phyloP scores from a whole-genome alignment of 2,797 vertebrate genomes.

The Enteromius anoplus region DNA sequence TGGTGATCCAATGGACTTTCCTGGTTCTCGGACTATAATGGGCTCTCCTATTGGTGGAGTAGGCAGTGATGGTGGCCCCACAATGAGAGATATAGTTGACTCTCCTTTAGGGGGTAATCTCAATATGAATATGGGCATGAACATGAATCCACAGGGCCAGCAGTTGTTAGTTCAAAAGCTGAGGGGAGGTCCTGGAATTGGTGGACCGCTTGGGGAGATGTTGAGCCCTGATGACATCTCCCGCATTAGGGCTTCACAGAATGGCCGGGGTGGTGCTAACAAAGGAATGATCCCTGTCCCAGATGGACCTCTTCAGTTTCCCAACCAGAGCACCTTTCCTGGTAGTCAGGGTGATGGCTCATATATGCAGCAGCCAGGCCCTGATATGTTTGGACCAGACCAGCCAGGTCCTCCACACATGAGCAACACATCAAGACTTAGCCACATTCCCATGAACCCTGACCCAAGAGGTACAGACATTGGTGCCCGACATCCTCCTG shows the following conservation, averaged over 20 bases:
- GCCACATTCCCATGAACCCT: constrained; percentile 87
- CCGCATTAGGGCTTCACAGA: constrained; percentile 80
- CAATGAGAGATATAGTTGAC: constrained; percentile 87
- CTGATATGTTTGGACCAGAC: constrained; percentile 87
- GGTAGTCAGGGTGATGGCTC: constrained; percentile 82
- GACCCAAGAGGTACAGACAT: constrained; percentile 80
- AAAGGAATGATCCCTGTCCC: constrained; percentile 83
- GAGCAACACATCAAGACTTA: constrained; percentile 83
- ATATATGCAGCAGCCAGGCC: constrained; percentile 80
- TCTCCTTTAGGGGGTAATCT: constrained; percentile 84
- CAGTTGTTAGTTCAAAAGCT: constrained; percentile 90
- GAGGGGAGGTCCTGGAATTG: constrained; percentile 77
- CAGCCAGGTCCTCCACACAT: constrained; percentile 80
- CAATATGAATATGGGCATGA: constrained; percentile 86
- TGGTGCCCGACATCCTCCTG: constrained; percentile 84
- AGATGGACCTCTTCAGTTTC: constrained; percentile 79
- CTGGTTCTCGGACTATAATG: constrained; percentile 85
- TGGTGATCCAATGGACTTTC: constrained; percentile 88
- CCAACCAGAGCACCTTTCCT: constrained; percentile 85
- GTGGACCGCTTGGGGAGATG: constrained; percentile 74
- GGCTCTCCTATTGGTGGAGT: constrained; percentile 81
- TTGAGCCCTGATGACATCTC: constrained; percentile 84
- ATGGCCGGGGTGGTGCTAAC: constrained; percentile 76
- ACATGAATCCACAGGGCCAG: constrained; percentile 88
- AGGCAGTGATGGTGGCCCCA: constrained; percentile 68